Base-by-base conservation (phyloP, 2,113 vertebrate genomes). In the Cyprinus carpio region DNA sequence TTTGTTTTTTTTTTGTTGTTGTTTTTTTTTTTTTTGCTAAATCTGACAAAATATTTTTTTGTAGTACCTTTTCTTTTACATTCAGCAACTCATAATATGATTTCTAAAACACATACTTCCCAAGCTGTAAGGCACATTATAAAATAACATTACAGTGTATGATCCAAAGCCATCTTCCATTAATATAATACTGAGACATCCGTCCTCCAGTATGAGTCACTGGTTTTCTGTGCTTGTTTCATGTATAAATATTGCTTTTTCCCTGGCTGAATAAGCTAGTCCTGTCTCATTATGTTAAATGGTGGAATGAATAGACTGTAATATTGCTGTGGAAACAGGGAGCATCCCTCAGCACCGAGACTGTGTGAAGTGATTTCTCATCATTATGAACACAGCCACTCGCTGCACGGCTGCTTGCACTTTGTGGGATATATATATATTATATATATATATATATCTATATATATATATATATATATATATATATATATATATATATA, bases 191-290 rank as follows among this genome's bases (percentile, higher is more conserved):
- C 29, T 0, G 7, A 34, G 7, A 72, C 5, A 67, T 20, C 64
- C 46, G 40, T 74, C 60, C 31, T 25, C 71, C 43, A 16, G 20
- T 46, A 43, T 46, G 67, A 71, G 23, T 54, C 49, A 49, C 25
- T 43, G 83, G 37, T 51, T 37, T 51, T 4, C 78, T 11, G 10
- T n/a, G 51, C 64, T 78, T 60, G 75, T 3, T 79, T 18, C 4
- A 4, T 51, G 81, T 72, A 27, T 87, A 87, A 85, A 87, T 67
- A 62, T 60, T 77, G 83, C 37, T 75, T 84, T 82, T 62, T 78
- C 67, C 49, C 65, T 82, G 65, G 27, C 51, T 82, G 81, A 82
- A 82, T 34, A 29, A 67, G 13, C 13, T 62, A 40, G 34, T 43
- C 8, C 20, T 62, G 64, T 82, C 27, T 82, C 58, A 65, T 65